Evolutionary conservation across 2,113 vertebrate species (phyloP).

Genomic region (Lophura nycthemera): DNA sequence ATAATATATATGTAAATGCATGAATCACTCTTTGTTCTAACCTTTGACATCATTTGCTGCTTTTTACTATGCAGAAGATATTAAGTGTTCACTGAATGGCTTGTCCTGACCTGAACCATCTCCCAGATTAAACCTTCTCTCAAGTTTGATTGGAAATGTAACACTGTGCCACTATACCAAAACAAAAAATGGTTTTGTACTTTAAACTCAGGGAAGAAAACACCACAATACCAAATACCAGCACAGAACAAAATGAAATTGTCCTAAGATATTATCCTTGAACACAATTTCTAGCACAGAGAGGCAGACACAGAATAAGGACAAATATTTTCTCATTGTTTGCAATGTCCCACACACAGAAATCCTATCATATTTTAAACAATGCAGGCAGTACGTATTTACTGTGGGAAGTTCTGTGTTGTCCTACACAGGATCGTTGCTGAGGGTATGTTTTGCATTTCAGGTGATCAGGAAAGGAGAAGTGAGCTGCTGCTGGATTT

Average conservation of each 20-base stretch:
- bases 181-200: not conserved
- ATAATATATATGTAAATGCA: not conserved
- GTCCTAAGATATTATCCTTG: not conserved
- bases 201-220: not conserved
- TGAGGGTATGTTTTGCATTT: not conserved
- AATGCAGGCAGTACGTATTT: not conserved
- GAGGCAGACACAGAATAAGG: not conserved
- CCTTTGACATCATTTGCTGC: not conserved
- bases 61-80: not conserved
- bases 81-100: not conserved
- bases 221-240: not conserved
- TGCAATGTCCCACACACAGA: not conserved
- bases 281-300: not conserved
- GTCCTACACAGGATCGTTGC: not conserved
- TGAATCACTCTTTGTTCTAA: not conserved
- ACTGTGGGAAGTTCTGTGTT: not conserved
- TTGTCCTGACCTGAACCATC: not conserved
- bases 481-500: conserved; percentile 99
- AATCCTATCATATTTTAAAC: not conserved
- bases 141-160: not conserved
- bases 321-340: not conserved
- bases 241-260: not conserved
- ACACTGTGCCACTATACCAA: not conserved
- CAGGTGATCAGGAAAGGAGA: conserved; percentile 99
- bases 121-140: not conserved